Evolutionary conservation across 2,113 vertebrate genomes (phyloP).

Genomic region (Corythornis cristatus): DNA sequence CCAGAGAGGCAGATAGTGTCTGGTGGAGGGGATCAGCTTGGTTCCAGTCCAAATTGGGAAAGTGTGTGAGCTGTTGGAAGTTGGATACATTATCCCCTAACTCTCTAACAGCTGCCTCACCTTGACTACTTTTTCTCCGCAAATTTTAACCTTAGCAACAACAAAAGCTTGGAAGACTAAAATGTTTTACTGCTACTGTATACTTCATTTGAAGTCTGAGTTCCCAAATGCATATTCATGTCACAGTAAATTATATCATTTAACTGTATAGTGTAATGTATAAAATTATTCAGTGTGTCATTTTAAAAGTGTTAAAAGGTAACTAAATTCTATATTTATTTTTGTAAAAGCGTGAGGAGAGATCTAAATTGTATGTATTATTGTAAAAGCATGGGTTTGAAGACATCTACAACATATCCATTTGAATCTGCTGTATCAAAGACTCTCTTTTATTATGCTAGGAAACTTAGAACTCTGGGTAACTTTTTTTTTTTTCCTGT

Average conservation of each 20-base stretch:
- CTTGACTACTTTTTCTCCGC: not conserved
- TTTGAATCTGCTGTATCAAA: not conserved
- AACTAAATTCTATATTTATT: not conserved
- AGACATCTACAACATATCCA: not conserved
- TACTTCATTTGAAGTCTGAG: not conserved
- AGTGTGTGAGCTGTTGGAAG: not conserved
- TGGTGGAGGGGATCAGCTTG: not conserved
- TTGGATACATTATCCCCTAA: too few relatives aligned
- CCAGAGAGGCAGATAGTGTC: conserved; percentile 59
- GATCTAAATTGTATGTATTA: not conserved
- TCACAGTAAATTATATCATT: not conserved
- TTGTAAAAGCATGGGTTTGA: not conserved
- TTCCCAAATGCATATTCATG: not conserved
- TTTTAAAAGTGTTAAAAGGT: not conserved
- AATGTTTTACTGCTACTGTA: not conserved
- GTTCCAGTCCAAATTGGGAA: not conserved
- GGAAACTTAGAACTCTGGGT: not conserved
- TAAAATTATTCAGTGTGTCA: conserved; percentile 26
- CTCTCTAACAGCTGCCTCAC: not conserved
- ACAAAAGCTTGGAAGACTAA: not conserved
- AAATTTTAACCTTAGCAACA: not conserved
- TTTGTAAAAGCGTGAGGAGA: not conserved
- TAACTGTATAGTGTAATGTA: not conserved
- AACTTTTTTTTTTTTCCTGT: not conserved
- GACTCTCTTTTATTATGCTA: not conserved